These are phyloP conservation scores for Apis laboriosa DNA, from an alignment of 1,140 invertebrate species.

Conservation along the genomic window DNA sequence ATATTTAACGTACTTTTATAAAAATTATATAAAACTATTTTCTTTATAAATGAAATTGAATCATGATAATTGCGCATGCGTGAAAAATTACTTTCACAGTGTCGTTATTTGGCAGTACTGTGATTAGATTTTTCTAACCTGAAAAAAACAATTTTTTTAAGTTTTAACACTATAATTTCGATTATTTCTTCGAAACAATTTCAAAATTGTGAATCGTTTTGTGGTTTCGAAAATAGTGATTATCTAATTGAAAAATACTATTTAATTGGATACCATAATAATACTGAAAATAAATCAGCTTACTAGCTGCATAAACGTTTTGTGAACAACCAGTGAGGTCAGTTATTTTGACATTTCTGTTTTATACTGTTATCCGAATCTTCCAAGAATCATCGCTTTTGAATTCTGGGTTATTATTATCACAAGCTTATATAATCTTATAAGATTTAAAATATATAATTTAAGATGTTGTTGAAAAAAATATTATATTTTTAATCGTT, in stretches of 20 bases:
- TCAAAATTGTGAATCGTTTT: conserved; percentile 7
- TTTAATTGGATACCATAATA: background rate
- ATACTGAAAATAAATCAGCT: conserved; percentile 38
- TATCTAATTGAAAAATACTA: background rate
- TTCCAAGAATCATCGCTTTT: conserved; percentile 21
- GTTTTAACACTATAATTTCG: background rate
- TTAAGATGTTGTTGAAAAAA: background rate
- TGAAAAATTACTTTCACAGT: background rate
- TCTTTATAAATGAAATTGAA: too few species aligned
- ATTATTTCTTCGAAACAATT: conserved; percentile 16
- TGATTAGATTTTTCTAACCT: conserved; percentile 11
- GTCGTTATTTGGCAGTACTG: background rate
- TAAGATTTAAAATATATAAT: background rate
- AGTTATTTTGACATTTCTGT: conserved; percentile 49
- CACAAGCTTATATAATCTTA: background rate
- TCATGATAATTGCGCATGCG: background rate
- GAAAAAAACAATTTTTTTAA: background rate
- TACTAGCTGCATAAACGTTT: conserved; percentile 9
- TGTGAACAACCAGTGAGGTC: conserved; percentile 15
- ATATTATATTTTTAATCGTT: background rate
- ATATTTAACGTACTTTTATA: background rate
- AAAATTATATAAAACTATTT: background rate
- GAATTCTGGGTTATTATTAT: conserved; percentile 27
- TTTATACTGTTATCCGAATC: conserved; percentile 11
- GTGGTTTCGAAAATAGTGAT: background rate